These are phyloP conservation scores for Gymnobelideus leadbeateri DNA, from an alignment of 2,113 vertebrate species.

Conservation along the genomic window DNA sequence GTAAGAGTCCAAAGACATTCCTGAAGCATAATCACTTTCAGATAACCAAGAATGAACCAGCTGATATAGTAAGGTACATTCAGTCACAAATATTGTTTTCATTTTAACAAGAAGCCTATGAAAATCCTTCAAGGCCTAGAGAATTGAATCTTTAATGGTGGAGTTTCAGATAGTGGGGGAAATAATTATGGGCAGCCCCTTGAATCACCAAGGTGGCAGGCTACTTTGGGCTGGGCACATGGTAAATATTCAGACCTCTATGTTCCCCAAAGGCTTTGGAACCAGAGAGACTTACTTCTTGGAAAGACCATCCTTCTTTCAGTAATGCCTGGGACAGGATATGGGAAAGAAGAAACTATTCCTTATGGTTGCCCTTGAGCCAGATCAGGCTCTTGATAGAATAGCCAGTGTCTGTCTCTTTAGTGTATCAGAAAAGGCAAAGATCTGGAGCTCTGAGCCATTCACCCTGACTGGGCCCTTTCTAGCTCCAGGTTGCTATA, in stretches of 20 bases:
- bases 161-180: not conserved
- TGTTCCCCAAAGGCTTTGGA: not conserved
- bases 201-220: not conserved
- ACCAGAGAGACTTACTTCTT: not conserved
- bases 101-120: not conserved
- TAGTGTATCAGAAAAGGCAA: not conserved
- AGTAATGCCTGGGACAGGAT: not conserved
- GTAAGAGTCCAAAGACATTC: not conserved
- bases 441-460: not conserved
- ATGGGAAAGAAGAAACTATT: not conserved
- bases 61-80: not conserved
- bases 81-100: not conserved
- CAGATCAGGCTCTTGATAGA: not conserved
- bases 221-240: not conserved
- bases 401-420: not conserved
- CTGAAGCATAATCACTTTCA: not conserved
- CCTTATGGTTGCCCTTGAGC: not conserved
- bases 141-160: not conserved
- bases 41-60: not conserved
- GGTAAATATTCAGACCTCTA: not conserved
- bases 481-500: not conserved
- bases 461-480: not conserved
- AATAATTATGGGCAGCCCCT: not conserved
- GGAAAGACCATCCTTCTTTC: not conserved
- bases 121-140: not conserved